Conservation (phyloP, 2,888 invertebrate genomes). For the Cryptocheilus praepositus region DNA sequence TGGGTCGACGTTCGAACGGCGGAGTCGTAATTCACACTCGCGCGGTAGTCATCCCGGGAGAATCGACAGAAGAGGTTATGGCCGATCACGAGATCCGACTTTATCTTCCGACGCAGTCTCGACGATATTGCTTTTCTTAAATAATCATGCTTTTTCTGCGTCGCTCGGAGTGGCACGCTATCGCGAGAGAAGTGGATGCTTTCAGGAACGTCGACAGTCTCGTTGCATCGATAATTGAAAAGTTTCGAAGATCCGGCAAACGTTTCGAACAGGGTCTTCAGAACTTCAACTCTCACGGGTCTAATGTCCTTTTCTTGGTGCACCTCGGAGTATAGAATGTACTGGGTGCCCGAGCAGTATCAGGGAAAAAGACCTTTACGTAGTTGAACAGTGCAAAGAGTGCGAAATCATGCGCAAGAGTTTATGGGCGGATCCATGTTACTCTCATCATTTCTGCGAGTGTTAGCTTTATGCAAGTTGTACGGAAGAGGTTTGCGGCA, state of each 20-base stretch:
- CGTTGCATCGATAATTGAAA: slow-evolving; percentile 30
- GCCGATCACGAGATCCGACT: slow-evolving; percentile 33
- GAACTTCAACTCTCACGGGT: slow-evolving; percentile 13
- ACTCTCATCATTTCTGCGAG: no score
- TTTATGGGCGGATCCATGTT: no score
- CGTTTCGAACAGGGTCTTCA: neutral
- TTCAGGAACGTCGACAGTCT: slow-evolving; percentile 9
- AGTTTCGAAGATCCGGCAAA: slow-evolving; percentile 14
- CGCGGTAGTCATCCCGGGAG: slow-evolving; percentile 27
- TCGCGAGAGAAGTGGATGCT: neutral
- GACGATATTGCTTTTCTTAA: slow-evolving; percentile 14
- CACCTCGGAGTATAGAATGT: no score
- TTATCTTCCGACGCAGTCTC: slow-evolving; percentile 32
- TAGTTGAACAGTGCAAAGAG: no score
- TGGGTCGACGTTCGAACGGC: slow-evolving; percentile 21
- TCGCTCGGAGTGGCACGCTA: neutral
- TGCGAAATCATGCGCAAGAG: no score
- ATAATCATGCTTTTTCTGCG: slow-evolving; percentile 30
- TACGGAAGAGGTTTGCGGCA: no score
- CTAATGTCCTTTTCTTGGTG: slow-evolving; percentile 12
- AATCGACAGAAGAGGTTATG: slow-evolving; percentile 23
- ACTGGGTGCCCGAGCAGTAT: no score
- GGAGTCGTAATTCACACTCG: slow-evolving; percentile 32
- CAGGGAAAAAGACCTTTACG: no score
- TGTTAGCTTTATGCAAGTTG: no score